phyloP scores from a whole-genome alignment of 2,888 invertebrate species.

The Homarus gammarus region DNA sequence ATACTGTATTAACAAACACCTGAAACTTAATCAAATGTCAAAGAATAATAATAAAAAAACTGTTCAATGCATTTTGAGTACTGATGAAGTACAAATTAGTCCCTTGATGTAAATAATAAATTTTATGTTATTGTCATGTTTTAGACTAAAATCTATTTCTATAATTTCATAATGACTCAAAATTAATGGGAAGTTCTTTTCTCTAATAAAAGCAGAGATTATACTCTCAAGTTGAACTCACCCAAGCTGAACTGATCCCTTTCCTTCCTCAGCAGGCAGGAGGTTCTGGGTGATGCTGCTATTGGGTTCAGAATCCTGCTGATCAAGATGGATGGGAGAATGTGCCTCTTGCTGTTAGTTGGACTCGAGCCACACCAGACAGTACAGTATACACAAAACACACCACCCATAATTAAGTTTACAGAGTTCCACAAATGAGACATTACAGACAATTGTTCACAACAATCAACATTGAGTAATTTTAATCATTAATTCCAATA shows the following conservation, averaged over 20 bases:
- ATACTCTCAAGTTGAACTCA: slow-evolving; percentile 46
- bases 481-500: neutral
- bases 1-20: too few relatives aligned
- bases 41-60: too few relatives aligned
- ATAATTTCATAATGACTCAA: too few relatives aligned
- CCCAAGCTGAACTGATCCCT: slow-evolving; percentile 86
- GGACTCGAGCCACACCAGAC: slow-evolving; percentile 10
- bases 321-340: slow-evolving; percentile 52
- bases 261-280: slow-evolving; percentile 83
- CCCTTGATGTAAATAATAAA: too few relatives aligned
- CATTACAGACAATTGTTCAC: neutral
- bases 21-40: too few relatives aligned
- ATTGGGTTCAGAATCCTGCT: slow-evolving; percentile 68
- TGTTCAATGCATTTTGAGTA: too few relatives aligned
- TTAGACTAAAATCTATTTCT: too few relatives aligned
- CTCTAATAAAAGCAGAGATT: too few relatives aligned
- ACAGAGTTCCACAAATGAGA: neutral
- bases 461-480: slow-evolving; percentile 3
- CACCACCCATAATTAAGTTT: slow-evolving; percentile 20
- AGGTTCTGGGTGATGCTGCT: slow-evolving; percentile 75
- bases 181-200: too few relatives aligned
- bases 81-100: too few relatives aligned
- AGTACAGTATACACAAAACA: neutral
- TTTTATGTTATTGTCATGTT: too few relatives aligned
- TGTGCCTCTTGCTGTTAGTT: slow-evolving; percentile 47